phyloP scores from a whole-genome alignment of 1,140 invertebrate genomes.

The Laupala kohalensis region DNA sequence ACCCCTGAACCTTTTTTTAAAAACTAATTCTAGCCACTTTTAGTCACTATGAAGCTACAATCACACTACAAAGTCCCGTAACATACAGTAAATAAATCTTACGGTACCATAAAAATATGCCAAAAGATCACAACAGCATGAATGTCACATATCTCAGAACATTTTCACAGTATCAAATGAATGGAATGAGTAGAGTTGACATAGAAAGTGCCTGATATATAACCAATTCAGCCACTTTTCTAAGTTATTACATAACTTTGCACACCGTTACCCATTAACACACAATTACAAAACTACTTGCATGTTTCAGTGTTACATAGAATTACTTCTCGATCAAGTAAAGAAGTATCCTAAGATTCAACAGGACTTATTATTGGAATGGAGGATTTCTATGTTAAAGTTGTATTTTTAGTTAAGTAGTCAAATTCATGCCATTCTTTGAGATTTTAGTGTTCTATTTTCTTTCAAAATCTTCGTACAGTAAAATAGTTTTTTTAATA shows the following conservation, averaged over 20 bases:
- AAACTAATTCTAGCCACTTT: slow-evolving; percentile 13
- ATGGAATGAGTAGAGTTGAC: slow-evolving; percentile 12
- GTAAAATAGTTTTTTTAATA: slow-evolving; percentile 12
- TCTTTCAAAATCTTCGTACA: slow-evolving; percentile 13
- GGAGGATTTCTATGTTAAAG: slow-evolving; percentile 3
- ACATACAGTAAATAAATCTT: slow-evolving; percentile 2
- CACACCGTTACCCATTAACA: slow-evolving; percentile 9
- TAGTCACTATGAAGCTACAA: slow-evolving; percentile 12
- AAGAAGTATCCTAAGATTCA: too few relatives aligned
- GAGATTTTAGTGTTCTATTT: slow-evolving; percentile 2
- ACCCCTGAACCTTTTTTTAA: too few relatives aligned
- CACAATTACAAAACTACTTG: slow-evolving; percentile 12
- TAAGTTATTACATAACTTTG: slow-evolving; percentile 9
- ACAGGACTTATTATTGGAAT: too few relatives aligned
- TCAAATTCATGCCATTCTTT: slow-evolving; percentile 8
- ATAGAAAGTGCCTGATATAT: neutral
- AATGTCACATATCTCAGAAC: slow-evolving; percentile 1
- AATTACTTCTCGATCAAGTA: too few relatives aligned
- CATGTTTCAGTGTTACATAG: slow-evolving; percentile 2
- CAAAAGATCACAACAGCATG: slow-evolving; percentile 3
- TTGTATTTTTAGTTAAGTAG: slow-evolving; percentile 4
- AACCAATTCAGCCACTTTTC: slow-evolving; percentile 6
- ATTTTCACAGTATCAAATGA: slow-evolving; percentile 8
- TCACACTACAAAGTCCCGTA: slow-evolving; percentile 9
- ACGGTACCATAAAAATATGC: slow-evolving; percentile 9